Evolutionary conservation across 2,113 vertebrate species (phyloP).

Genomic region (Hydrochoerus hydrochaeris): DNA sequence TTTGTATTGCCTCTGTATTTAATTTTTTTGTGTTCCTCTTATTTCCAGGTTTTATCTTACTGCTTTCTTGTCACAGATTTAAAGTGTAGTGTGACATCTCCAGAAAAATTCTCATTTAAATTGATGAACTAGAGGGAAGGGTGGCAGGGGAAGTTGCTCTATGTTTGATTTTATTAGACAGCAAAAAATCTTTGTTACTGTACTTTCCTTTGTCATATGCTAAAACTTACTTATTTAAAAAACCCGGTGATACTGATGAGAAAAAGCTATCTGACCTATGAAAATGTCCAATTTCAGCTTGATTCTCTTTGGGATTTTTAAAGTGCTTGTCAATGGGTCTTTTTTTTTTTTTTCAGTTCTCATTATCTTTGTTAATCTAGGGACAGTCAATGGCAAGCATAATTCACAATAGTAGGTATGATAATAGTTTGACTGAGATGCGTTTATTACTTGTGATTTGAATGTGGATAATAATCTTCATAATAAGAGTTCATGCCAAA

Average conservation of each 20-base stretch:
- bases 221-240: slow-evolving; percentile 17
- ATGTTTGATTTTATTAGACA: not conserved
- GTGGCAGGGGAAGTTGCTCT: not conserved
- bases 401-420: not conserved
- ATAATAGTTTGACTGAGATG: not conserved
- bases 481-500: not conserved
- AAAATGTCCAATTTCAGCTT: not conserved
- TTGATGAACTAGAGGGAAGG: not conserved
- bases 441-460: slow-evolving; percentile 13
- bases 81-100: slow-evolving; percentile 1
- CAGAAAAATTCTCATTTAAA: slow-evolving; percentile 46
- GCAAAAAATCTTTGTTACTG: not conserved
- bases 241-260: not conserved
- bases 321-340: not conserved
- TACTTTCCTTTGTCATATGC: slow-evolving; percentile 10
- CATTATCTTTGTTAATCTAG: slow-evolving; percentile 13
- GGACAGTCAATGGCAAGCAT: not conserved
- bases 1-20: not conserved
- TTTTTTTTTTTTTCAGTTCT: not conserved
- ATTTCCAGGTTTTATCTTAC: slow-evolving; percentile 3
- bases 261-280: not conserved
- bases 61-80: not conserved
- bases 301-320: slow-evolving; percentile 3
- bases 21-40: not conserved
- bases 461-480: slow-evolving; percentile 6